These are phyloP conservation scores for Neomicropteryx cornuta DNA, from an alignment of 1,140 invertebrate genomes.

Conservation along the genomic window DNA sequence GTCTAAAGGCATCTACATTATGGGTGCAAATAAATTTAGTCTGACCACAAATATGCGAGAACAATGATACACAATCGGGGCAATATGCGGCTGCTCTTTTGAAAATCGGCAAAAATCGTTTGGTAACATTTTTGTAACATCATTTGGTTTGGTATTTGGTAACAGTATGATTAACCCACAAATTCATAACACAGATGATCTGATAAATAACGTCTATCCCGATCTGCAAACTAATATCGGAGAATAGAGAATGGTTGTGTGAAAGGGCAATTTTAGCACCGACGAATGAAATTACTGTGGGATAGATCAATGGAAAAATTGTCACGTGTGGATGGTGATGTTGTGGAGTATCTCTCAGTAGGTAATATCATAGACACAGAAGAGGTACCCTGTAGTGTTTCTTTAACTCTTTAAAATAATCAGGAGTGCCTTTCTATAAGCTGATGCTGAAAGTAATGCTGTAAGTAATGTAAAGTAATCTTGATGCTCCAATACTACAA, in stretches of 20 bases:
- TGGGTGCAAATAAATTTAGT: slow-evolving; percentile 12
- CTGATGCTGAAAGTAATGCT: no score
- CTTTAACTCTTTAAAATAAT: no score
- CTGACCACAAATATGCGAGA: slow-evolving; percentile 18
- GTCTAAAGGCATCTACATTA: no score
- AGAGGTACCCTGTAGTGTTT: no score
- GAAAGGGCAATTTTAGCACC: slow-evolving; percentile 18
- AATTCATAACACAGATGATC: slow-evolving; percentile 17
- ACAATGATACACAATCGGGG: slow-evolving; percentile 15
- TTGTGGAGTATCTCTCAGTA: no score
- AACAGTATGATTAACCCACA: slow-evolving; percentile 14
- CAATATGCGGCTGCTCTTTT: slow-evolving; percentile 16
- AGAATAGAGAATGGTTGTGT: slow-evolving; percentile 16
- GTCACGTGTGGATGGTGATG: no score
- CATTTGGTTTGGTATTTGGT: no score
- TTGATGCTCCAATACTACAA: no score
- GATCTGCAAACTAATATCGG: slow-evolving; percentile 11
- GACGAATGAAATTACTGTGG: slow-evolving; percentile 15
- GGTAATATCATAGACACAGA: no score
- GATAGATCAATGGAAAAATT: slow-evolving; percentile 15
- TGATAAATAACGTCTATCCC: slow-evolving; percentile 13
- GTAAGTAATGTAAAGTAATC: no score
- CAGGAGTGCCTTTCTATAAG: no score
- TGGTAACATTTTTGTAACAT: no score
- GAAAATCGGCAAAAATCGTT: slow-evolving; percentile 17